Evolutionary conservation across 2,797 vertebrate genomes (phyloP), one percentile per base, ranked within the genome.

Genomic region (Xenopus petersii): DNA sequence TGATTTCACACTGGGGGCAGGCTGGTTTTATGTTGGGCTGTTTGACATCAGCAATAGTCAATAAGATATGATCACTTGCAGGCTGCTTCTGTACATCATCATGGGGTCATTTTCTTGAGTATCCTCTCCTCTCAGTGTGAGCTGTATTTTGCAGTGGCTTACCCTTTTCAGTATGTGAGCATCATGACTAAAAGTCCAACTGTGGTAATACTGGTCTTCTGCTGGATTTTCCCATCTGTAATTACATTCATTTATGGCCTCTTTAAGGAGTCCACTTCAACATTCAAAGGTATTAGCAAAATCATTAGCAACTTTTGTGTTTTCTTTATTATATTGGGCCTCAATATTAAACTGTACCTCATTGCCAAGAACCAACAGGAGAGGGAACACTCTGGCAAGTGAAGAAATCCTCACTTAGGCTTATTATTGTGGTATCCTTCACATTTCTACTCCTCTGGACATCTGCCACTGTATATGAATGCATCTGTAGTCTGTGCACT

Each of bases 71-170:
- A 91, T 89, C 0, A 82, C 89, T 49, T 91, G 92, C 61, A 13
- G 87, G 89, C 15, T 92, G 92, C 0, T 91, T 46, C 71, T 93
- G 90, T 71, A 92, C 26, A 26, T 2, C 26, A 2, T 26, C 26
- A 26, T 3, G 26, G 26, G 26, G 26, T 26, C 26, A 26, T 26
- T 26, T 26, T 26, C 26, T 26, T 26, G 26, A 3, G 26, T 26
- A 2, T 94, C 81, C 82, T 94, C 10, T 93, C 92, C 36, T 91
- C 93, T 0, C 92, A 93, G 84, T 88, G 92, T 49, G 93, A 94
- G 71, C 87, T 91, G 2, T 93, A 93, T 82, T 77, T 92, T 47
- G 92, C 93, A 0, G 89, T 94, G 66, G 89, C 87, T 24, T 86
- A 90, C 6, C 93, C 92, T 0, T 94, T 70, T 24, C 26, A 3